These are phyloP conservation scores for Diploscapter pachys DNA, from an alignment of 1,140 invertebrate genomes.

Conservation along the genomic window DNA sequence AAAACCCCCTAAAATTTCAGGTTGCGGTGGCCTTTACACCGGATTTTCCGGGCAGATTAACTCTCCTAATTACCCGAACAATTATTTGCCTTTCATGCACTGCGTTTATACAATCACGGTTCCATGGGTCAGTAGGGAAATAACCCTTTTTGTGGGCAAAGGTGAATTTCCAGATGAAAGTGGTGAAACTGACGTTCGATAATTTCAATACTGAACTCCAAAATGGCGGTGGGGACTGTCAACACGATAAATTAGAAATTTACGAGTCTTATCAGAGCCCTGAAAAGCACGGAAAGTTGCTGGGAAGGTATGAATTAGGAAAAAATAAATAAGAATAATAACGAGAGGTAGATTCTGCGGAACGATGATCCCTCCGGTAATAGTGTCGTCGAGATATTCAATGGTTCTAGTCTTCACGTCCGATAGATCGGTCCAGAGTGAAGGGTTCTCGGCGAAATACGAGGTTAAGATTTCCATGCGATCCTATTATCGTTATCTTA, in stretches of 20 bases:
- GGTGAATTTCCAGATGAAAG: slow-evolving; percentile 48
- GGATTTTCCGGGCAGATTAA: slow-evolving; percentile 36
- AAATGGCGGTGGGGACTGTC: slow-evolving; percentile 37
- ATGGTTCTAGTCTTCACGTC: slow-evolving; percentile 61
- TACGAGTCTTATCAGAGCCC: slow-evolving; percentile 45
- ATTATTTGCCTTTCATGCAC: slow-evolving; percentile 50
- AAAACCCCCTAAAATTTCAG: slow-evolving; percentile 39
- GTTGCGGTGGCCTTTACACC: slow-evolving; percentile 50
- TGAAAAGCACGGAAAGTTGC: slow-evolving; percentile 43
- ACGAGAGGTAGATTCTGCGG: slow-evolving; percentile 47
- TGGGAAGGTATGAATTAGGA: slow-evolving; percentile 40
- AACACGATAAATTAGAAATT: slow-evolving; percentile 53
- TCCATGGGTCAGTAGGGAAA: slow-evolving; percentile 49
- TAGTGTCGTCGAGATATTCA: slow-evolving; percentile 53
- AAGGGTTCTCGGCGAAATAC: slow-evolving; percentile 55
- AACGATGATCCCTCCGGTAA: slow-evolving; percentile 43
- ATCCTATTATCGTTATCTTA: too few species aligned
- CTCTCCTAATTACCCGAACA: slow-evolving; percentile 51
- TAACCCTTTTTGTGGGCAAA: too few species aligned
- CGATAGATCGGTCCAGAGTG: slow-evolving; percentile 52
- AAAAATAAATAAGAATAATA: not conserved
- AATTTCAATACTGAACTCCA: slow-evolving; percentile 50
- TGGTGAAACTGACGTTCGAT: slow-evolving; percentile 50
- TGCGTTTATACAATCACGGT: slow-evolving; percentile 59
- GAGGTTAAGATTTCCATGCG: too few species aligned